A percentile compares a stretch with the other conserved stretches of the same genome.
phyloP scores from a whole-genome alignment of 2,113 vertebrate genomes.

The Clarias gariepinus region DNA sequence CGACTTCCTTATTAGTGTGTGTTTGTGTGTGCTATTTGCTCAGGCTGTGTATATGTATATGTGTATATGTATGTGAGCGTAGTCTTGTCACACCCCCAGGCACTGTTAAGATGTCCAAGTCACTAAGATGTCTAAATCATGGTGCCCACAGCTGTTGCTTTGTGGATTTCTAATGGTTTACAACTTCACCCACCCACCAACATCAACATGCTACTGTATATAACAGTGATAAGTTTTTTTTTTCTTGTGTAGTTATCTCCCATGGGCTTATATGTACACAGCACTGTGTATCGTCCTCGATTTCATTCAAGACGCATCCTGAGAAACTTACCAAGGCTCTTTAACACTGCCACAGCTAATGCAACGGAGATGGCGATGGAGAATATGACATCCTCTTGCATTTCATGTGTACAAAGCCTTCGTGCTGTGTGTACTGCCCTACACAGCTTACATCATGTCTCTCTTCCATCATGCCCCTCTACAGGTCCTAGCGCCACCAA shows the following conservation, averaged over 20 bases:
- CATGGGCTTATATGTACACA: conserved; percentile 9
- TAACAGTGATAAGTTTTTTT: neutral
- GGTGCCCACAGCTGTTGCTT: neutral
- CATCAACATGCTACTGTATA: conserved; percentile 12
- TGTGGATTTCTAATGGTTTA: conserved; percentile 9
- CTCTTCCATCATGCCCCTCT: conserved; percentile 94
- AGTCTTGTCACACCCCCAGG: conserved; percentile 22
- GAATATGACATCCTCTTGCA: conserved; percentile 35
- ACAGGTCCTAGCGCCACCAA: conserved; percentile 99
- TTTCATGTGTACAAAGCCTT: conserved; percentile 50
- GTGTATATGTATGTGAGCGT: conserved; percentile 24
- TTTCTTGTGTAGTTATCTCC: neutral
- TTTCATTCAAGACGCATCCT: neutral
- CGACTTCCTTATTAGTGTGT: neutral
- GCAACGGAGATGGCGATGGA: conserved; percentile 10
- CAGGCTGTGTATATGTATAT: conserved; percentile 27
- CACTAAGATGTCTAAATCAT: neutral
- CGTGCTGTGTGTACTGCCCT: conserved; percentile 50
- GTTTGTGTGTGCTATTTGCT: neutral
- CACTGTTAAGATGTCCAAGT: conserved; percentile 10
- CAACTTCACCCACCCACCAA: conserved; percentile 3
- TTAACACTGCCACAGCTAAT: neutral
- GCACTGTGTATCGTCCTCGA: neutral
- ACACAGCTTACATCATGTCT: conserved; percentile 74
- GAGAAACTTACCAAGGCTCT: conserved; percentile 6